Percentiles rank a stretch among this genome's conserved stretches.
phyloP scores from a whole-genome alignment of 2,797 vertebrate species.

The Squalus acanthias region DNA sequence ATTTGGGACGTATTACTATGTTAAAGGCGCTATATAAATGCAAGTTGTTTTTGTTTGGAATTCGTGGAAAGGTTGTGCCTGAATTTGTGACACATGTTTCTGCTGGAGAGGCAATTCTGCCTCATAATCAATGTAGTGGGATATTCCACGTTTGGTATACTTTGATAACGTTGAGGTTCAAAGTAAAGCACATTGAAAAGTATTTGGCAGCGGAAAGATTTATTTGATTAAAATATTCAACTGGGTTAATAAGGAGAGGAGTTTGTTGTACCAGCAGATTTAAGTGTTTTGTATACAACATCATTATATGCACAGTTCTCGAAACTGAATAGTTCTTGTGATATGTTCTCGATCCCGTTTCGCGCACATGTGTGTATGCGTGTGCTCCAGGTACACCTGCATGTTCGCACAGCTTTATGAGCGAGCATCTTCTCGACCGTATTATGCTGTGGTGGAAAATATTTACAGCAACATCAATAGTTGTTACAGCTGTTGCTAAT shows the following conservation, averaged over 20 bases:
- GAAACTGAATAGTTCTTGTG: not conserved
- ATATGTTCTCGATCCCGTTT: not conserved
- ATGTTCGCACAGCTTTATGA: not conserved
- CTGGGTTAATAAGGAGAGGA: not conserved
- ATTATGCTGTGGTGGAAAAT: not conserved
- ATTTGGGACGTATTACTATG: no score
- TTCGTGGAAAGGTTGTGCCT: not conserved
- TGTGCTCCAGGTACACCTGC: not conserved
- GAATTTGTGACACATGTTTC: not conserved
- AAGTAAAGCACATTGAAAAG: not conserved
- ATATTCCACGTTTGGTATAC: not conserved
- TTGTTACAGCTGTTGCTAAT: not conserved
- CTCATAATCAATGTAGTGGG: not conserved
- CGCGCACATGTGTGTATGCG: not conserved
- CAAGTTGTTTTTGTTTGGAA: not conserved
- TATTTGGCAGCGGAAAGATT: not conserved
- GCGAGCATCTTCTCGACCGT: not conserved
- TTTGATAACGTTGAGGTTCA: not conserved
- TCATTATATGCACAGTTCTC: not conserved
- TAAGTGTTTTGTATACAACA: not conserved
- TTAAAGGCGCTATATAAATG: no score
- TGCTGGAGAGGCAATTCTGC: not conserved
- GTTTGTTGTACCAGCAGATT: not conserved
- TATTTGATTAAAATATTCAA: not conserved
- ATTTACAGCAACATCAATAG: not conserved